phyloP scores from a whole-genome alignment of 2,888 invertebrate genomes.

The Chalcosyrphus nemorum region DNA sequence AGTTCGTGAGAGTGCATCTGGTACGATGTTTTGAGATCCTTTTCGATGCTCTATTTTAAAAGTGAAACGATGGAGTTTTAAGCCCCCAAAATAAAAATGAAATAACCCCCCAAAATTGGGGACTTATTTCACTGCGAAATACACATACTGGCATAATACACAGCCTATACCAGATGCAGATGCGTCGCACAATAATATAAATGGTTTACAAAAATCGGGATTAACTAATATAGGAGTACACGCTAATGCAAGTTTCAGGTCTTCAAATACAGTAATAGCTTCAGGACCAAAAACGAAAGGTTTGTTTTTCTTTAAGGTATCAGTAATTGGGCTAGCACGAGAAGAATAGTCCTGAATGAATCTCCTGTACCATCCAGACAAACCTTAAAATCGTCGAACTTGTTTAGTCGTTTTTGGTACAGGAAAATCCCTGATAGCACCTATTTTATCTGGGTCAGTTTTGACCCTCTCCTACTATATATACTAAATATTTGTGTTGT shows the following conservation, averaged over 20 bases:
- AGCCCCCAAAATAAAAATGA: no score
- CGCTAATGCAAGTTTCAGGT: neutral
- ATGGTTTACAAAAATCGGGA: conserved; percentile 18
- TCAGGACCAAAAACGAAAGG: neutral
- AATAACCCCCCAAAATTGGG: no score
- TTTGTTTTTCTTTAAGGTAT: no score
- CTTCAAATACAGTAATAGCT: neutral
- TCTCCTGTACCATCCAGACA: no score
- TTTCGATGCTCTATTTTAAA: neutral
- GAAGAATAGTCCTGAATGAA: neutral
- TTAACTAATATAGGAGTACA: neutral
- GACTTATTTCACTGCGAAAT: neutral
- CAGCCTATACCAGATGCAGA: no score
- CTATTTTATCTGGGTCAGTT: no score
- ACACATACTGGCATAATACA: no score
- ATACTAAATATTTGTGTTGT: conserved; percentile 3
- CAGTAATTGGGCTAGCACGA: no score
- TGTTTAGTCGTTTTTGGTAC: neutral
- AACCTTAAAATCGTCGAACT: conserved; percentile 15
- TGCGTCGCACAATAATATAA: no score
- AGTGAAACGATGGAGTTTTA: neutral
- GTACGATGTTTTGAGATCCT: neutral
- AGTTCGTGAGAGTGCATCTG: no score
- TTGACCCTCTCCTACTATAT: conserved; percentile 12
- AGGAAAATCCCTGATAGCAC: no score